A percentile compares a stretch with the other conserved stretches of the same genome.
Conservation (phyloP, 2,888 invertebrate species). For the Cybosia mesomella region DNA sequence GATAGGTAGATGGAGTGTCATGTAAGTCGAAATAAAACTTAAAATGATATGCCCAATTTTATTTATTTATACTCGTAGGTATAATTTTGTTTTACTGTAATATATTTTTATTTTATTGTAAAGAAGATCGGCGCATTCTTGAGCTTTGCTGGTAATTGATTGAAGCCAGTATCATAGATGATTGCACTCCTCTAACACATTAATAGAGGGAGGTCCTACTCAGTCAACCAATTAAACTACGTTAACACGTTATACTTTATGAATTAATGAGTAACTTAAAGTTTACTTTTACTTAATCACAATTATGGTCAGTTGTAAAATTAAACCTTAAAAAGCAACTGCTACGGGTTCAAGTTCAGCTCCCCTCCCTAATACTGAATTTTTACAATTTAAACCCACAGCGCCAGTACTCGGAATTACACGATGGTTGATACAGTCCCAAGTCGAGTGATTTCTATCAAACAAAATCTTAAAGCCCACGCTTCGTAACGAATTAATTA, state of each 20-base stretch:
- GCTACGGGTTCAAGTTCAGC: too few relatives aligned
- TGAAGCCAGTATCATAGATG: too few relatives aligned
- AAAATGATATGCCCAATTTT: neutral
- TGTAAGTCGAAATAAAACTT: neutral
- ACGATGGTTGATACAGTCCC: neutral
- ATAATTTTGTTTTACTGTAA: too few relatives aligned
- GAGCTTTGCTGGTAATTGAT: too few relatives aligned
- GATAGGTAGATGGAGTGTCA: neutral
- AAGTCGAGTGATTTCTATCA: neutral
- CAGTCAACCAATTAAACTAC: neutral
- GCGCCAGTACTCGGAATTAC: neutral
- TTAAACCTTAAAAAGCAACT: neutral
- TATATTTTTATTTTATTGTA: too few relatives aligned
- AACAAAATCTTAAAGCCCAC: conserved; percentile 27
- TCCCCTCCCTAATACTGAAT: neutral
- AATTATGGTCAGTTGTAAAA: neutral
- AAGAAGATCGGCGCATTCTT: too few relatives aligned
- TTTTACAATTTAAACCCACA: too few relatives aligned
- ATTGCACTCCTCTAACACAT: too few relatives aligned
- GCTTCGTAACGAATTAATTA: conserved; percentile 43
- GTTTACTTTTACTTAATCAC: too few relatives aligned
- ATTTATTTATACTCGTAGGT: too few relatives aligned
- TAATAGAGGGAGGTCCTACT: too few relatives aligned
- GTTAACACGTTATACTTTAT: neutral
- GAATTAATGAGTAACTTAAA: too few relatives aligned